Evolutionary conservation across 2,888 invertebrate species (phyloP).

Genomic region (Megamerina dolium): DNA sequence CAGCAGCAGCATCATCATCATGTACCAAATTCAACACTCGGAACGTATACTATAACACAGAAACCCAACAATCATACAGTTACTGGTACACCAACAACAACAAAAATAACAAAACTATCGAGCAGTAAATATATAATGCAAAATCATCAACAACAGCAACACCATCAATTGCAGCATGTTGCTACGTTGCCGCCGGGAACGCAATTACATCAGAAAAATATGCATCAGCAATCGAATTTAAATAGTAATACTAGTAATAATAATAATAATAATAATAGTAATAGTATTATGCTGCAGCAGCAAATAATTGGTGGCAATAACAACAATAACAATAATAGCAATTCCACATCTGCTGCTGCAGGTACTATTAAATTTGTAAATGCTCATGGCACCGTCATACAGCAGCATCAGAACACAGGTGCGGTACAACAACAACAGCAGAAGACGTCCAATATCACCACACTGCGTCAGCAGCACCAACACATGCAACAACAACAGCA

Average conservation of each 20-base stretch:
- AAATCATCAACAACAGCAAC: slow-evolving; percentile 30
- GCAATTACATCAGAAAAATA: slow-evolving; percentile 39
- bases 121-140: slow-evolving; percentile 37
- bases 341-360: slow-evolving; percentile 16
- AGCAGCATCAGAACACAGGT: slow-evolving; percentile 36
- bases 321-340: slow-evolving; percentile 10
- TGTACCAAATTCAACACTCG: too few relatives aligned
- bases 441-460: slow-evolving; percentile 14
- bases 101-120: slow-evolving; percentile 34
- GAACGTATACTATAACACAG: slow-evolving; percentile 21
- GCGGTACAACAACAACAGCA: slow-evolving; percentile 16
- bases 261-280: slow-evolving; percentile 13
- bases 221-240: slow-evolving; percentile 15
- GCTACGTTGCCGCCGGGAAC: slow-evolving; percentile 41
- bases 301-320: slow-evolving; percentile 7
- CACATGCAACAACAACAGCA: slow-evolving; percentile 17
- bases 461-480: slow-evolving; percentile 16
- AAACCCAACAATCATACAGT: slow-evolving; percentile 28
- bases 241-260: too few relatives aligned
- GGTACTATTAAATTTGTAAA: slow-evolving; percentile 48
- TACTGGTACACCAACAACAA: slow-evolving; percentile 20
- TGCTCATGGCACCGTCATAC: slow-evolving; percentile 47
- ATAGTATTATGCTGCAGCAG: slow-evolving; percentile 18
- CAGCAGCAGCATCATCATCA: slow-evolving; percentile 22
- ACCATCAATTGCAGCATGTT: slow-evolving; percentile 24